phyloP scores from a whole-genome alignment of 2,888 invertebrate genomes.

The Cheilosia variabilis region DNA sequence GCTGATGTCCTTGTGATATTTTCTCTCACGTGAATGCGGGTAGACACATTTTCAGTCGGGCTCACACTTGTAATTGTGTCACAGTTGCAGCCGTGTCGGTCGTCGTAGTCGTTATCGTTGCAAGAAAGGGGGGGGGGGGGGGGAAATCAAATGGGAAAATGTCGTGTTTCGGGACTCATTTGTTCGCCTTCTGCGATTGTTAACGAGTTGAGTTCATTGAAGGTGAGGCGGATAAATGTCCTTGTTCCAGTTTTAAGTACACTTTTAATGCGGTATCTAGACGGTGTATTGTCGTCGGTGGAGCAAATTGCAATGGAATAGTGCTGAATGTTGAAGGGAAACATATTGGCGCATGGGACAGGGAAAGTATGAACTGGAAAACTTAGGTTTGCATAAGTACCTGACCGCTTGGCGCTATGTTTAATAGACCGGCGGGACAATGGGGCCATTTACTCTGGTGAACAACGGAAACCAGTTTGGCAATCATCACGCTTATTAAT shows the following conservation, averaged over 20 bases:
- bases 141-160: slow-evolving; percentile 41
- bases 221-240: slow-evolving; percentile 29
- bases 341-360: no score
- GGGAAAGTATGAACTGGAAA: no score
- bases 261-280: slow-evolving; percentile 5
- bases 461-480: no score
- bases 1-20: slow-evolving; percentile 57
- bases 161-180: slow-evolving; percentile 31
- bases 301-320: neutral
- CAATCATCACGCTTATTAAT: no score
- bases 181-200: slow-evolving; percentile 17
- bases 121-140: no score
- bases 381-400: no score
- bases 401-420: no score
- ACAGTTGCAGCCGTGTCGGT: slow-evolving; percentile 34
- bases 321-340: no score
- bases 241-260: slow-evolving; percentile 41
- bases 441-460: no score
- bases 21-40: slow-evolving; percentile 45
- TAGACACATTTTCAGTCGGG: slow-evolving; percentile 41
- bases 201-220: slow-evolving; percentile 32
- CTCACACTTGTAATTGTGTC: slow-evolving; percentile 54
- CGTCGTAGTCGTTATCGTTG: slow-evolving; percentile 33
- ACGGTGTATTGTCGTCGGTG: neutral
- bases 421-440: no score